Conservation (phyloP, 2,888 invertebrate genomes). For the Acronicta leporina region DNA sequence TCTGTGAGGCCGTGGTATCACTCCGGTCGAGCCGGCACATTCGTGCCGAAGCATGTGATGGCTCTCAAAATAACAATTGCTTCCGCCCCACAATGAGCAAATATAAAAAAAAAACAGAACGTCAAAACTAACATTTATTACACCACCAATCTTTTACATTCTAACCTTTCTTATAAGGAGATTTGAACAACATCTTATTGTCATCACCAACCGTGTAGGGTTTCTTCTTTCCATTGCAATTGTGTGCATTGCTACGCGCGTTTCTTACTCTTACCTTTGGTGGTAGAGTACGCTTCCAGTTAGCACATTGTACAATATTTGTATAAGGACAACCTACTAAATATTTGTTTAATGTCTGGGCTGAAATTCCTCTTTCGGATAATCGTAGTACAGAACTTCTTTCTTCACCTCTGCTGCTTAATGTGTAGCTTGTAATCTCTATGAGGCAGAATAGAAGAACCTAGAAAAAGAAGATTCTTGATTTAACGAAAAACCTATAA, state of each 20-base stretch:
- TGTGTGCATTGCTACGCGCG: neutral
- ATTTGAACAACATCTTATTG: constrained; percentile 5
- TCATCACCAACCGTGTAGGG: neutral
- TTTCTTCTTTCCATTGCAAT: neutral
- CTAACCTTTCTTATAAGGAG: neutral
- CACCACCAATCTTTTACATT: neutral
- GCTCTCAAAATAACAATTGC: no score
- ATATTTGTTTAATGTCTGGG: no score
- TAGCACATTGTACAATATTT: neutral
- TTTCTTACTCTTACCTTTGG: neutral
- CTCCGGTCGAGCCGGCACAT: no score
- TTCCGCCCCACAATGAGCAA: no score
- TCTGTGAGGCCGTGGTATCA: no score
- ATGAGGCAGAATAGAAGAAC: constrained; percentile 17
- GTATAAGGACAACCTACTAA: neutral
- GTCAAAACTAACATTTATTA: neutral
- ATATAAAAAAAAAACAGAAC: neutral
- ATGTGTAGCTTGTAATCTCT: neutral
- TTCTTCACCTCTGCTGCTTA: neutral
- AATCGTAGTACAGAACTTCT: neutral
- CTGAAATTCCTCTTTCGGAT: neutral
- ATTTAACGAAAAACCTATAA: no score
- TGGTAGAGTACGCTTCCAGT: neutral
- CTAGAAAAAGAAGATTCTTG: constrained; percentile 10
- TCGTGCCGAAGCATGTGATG: no score